phyloP scores from a whole-genome alignment of 1,140 invertebrate species.

The Drosophila hydei region DNA sequence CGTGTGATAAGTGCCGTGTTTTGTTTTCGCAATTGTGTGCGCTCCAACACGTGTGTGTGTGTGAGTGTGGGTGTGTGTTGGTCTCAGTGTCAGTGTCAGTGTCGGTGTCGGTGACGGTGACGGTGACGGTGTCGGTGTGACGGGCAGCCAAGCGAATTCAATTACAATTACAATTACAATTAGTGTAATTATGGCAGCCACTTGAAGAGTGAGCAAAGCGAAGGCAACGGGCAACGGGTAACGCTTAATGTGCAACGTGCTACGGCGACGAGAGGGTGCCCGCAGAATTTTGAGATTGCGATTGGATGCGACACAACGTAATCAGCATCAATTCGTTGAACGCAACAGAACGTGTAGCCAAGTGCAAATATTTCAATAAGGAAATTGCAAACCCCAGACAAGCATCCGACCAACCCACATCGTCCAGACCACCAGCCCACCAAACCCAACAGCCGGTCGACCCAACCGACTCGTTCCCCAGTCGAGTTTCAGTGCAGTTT shows the following conservation, averaged over 20 bases:
- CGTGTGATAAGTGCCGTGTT: conserved; percentile 52
- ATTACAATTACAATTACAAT: conserved; percentile 73
- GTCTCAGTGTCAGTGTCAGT: conserved; percentile 4
- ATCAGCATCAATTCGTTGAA: conserved; percentile 18
- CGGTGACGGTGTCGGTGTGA: conserved; percentile 24
- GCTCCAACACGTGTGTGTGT: conserved; percentile 39
- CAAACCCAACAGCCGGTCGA: background rate
- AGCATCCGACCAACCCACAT: background rate
- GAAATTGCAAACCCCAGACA: conserved; percentile 41
- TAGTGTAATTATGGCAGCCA: conserved; percentile 70
- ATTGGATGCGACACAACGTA: conserved; percentile 16
- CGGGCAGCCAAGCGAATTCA: conserved; percentile 69
- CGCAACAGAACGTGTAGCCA: conserved; percentile 25
- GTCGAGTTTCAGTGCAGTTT: conserved; percentile 33
- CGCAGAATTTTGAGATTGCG: conserved; percentile 62
- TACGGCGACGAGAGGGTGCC: conserved; percentile 52
- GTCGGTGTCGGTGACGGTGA: conserved; percentile 29
- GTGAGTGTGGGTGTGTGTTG: conserved; percentile 19
- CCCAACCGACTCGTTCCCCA: background rate
- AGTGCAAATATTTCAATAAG: conserved; percentile 61
- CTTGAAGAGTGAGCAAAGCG: conserved; percentile 55
- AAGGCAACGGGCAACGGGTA: conserved; percentile 1
- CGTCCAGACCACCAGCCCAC: background rate
- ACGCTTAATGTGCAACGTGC: conserved; percentile 1
- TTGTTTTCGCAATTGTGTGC: conserved; percentile 34